Evolutionary conservation across 2,797 vertebrate species (phyloP).

Genomic region (Labroides dimidiatus): DNA sequence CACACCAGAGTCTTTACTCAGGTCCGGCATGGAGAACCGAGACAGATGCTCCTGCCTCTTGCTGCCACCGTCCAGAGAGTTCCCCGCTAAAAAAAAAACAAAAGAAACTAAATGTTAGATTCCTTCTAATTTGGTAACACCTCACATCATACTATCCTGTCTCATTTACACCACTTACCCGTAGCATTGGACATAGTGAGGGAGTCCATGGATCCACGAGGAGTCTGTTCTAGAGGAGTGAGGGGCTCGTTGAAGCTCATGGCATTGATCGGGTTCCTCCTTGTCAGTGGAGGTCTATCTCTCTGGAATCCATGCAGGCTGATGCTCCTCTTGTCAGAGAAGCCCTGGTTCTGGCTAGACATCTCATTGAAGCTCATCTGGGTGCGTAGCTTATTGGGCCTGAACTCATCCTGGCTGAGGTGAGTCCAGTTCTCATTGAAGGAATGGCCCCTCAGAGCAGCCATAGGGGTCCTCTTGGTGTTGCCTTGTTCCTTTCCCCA

Average conservation of each 20-base stretch:
- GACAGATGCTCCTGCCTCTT: conserved; percentile 97
- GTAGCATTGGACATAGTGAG: conserved; percentile 93
- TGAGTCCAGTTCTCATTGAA: conserved; percentile 94
- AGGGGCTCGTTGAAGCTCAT: conserved; percentile 94
- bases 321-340: conserved; percentile 91
- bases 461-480: conserved; percentile 91
- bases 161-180: conserved; percentile 82
- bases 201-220: conserved; percentile 95
- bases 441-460: conserved; percentile 91
- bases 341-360: conserved; percentile 90
- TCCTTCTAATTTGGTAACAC: neutral
- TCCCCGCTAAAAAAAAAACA: conserved; percentile 79
- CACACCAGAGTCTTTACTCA: conserved; percentile 98
- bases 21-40: conserved; percentile 97
- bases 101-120: conserved; percentile 35
- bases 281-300: conserved; percentile 89
- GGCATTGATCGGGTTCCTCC: conserved; percentile 92
- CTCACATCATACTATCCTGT: neutral
- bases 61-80: conserved; percentile 92
- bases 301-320: conserved; percentile 94
- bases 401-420: conserved; percentile 94
- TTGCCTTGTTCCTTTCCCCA: conserved; percentile 93
- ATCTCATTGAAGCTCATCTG: conserved; percentile 98
- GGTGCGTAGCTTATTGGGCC: conserved; percentile 91
- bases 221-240: conserved; percentile 94